Percentiles rank a stretch among this genome's conserved stretches.
phyloP scores from a whole-genome alignment of 2,797 vertebrate species.

The Bryconaethiops microstoma region DNA sequence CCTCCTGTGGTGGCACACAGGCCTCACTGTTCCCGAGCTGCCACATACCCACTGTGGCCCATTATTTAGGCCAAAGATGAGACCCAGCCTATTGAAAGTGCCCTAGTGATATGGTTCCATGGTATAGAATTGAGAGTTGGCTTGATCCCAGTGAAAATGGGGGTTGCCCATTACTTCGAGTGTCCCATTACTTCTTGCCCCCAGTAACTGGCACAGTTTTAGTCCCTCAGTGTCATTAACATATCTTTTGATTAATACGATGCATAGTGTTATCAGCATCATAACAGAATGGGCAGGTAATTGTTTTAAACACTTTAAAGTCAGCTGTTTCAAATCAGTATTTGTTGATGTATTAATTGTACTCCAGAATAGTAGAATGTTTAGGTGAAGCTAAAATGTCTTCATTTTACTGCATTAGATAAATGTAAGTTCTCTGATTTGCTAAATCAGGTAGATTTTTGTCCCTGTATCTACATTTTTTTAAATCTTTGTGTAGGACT shows the following conservation, averaged over 20 bases:
- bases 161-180: not conserved
- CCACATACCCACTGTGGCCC: conserved; percentile 30
- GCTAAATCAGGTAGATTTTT: too few relatives aligned
- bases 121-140: not conserved
- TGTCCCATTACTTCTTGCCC: not conserved
- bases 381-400: too few relatives aligned
- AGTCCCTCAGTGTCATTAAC: not conserved
- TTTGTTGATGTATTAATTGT: too few relatives aligned
- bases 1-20: conserved; percentile 64
- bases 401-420: too few relatives aligned
- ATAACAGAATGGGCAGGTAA: too few relatives aligned
- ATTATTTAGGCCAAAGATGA: conserved; percentile 22
- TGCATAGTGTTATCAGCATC: too few relatives aligned
- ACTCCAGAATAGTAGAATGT: too few relatives aligned
- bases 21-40: conserved; percentile 69
- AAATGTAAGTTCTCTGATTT: too few relatives aligned
- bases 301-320: too few relatives aligned
- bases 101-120: not conserved
- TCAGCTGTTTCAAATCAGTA: too few relatives aligned
- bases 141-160: not conserved
- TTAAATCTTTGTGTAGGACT: too few relatives aligned
- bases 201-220: conserved; percentile 15
- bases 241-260: not conserved
- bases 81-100: conserved; percentile 7
- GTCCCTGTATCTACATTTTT: too few relatives aligned